Conservation (phyloP, 2,797 vertebrate species). For the Valencia hispanica region DNA sequence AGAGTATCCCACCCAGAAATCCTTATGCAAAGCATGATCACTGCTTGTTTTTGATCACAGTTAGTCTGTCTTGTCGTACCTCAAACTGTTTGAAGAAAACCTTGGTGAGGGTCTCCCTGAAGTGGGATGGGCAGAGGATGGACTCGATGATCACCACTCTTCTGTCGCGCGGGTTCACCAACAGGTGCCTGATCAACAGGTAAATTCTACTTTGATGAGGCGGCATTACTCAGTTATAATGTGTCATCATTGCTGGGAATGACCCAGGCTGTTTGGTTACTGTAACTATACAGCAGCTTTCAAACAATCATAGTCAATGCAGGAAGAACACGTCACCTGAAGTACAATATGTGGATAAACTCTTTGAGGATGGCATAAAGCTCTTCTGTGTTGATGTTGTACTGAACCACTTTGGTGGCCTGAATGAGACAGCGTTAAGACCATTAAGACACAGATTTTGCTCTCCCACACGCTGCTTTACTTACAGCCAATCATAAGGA, state of each 20-base stretch:
- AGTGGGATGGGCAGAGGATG: conserved; percentile 95
- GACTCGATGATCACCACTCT: conserved; percentile 97
- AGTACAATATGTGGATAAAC: conserved; percentile 97
- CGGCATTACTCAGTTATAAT: neutral
- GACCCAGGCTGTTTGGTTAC: neutral
- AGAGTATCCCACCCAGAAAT: neutral
- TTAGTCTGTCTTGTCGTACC: conserved; percentile 71
- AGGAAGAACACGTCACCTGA: conserved; percentile 84
- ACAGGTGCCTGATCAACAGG: conserved; percentile 85
- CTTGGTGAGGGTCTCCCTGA: conserved; percentile 94
- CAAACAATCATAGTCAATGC: neutral
- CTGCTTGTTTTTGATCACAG: neutral
- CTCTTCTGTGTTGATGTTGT: conserved; percentile 98
- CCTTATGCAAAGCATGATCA: neutral
- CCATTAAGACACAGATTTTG: neutral
- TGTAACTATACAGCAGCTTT: neutral
- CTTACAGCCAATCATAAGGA: neutral
- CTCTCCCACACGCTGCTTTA: neutral
- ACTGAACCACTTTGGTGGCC: conserved; percentile 94
- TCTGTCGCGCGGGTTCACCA: conserved; percentile 97
- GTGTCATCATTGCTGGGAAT: neutral
- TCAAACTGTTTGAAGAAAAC: conserved; percentile 99
- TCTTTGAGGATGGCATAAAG: conserved; percentile 96
- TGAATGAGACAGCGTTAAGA: conserved; percentile 62
- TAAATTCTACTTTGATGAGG: neutral